Conservation (phyloP, 2,797 vertebrate genomes). For the Yasuhikotakia modesta region DNA sequence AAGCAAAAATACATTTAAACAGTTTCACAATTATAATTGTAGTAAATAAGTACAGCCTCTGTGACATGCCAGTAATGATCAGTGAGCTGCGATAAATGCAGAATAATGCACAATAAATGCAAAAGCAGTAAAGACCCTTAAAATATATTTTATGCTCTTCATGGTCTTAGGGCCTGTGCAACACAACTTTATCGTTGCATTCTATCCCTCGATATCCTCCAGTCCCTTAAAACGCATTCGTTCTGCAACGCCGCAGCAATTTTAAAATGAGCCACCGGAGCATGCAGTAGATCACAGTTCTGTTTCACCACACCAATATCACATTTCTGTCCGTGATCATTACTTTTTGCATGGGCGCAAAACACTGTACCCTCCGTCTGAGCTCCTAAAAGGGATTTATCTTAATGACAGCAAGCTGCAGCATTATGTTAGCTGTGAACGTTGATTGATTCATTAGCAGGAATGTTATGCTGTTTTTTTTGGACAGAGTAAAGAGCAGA, state of each 20-base stretch:
- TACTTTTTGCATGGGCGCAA: constrained; percentile 63
- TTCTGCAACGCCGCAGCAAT: constrained; percentile 25
- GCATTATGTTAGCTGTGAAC: constrained; percentile 68
- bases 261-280: constrained; percentile 44
- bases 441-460: constrained; percentile 80
- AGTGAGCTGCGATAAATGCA: constrained; percentile 29
- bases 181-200: constrained; percentile 33
- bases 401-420: constrained; percentile 74
- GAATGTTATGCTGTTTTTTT: constrained; percentile 67
- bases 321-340: constrained; percentile 69
- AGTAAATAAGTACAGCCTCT: constrained; percentile 50
- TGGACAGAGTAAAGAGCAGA: constrained; percentile 43
- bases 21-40: constrained; percentile 70
- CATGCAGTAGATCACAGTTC: constrained; percentile 53
- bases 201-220: constrained; percentile 43
- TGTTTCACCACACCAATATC: constrained; percentile 58
- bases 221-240: constrained; percentile 47
- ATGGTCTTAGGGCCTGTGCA: constrained; percentile 49
- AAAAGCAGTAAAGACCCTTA: no score
- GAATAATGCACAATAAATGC: constrained; percentile 60
- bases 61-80: not conserved
- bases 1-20: constrained; percentile 12
- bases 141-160: constrained; percentile 66
- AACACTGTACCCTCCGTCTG: constrained; percentile 72
- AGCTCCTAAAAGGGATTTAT: constrained; percentile 79